These are phyloP conservation scores for Syrmaticus mikado DNA, from an alignment of 2,113 vertebrate genomes.

Conservation along the genomic window DNA sequence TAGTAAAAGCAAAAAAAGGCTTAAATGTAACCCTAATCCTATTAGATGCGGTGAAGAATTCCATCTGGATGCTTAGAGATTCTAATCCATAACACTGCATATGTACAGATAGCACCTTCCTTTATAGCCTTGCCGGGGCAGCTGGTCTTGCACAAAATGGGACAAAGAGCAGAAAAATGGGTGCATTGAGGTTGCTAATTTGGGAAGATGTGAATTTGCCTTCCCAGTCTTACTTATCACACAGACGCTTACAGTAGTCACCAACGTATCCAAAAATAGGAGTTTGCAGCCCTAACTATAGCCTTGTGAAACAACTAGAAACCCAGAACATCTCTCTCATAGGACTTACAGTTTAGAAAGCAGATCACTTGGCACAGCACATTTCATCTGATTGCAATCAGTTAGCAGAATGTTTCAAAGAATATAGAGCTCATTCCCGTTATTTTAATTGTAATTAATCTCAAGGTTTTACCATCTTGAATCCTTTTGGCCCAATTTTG, in stretches of 20 bases:
- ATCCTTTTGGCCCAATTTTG: conserved; percentile 53
- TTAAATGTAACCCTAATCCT: background rate
- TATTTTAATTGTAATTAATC: conserved; percentile 1
- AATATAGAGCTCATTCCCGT: conserved; percentile 9
- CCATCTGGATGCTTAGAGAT: background rate
- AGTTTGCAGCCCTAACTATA: conserved; percentile 36
- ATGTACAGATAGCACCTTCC: background rate
- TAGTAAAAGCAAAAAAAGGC: background rate
- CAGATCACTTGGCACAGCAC: background rate
- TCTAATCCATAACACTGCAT: background rate
- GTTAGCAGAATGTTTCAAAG: conserved; percentile 26
- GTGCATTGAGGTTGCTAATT: conserved; percentile 40
- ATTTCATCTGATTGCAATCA: conserved; percentile 41
- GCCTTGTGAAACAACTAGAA: conserved; percentile 3
- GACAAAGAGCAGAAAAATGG: conserved; percentile 26
- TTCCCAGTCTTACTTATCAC: conserved; percentile 21
- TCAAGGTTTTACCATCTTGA: conserved; percentile 14
- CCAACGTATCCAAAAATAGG: conserved; percentile 49
- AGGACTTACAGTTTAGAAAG: conserved; percentile 11
- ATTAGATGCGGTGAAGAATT: background rate
- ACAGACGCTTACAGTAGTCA: conserved; percentile 22
- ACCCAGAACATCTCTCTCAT: background rate
- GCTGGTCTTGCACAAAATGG: conserved; percentile 40
- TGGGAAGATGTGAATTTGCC: conserved; percentile 46
- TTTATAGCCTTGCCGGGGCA: background rate